Percentiles rank a stretch among this genome's conserved stretches.
Conservation (phyloP, 2,113 vertebrate genomes). For the Paraplagusia blochii region DNA sequence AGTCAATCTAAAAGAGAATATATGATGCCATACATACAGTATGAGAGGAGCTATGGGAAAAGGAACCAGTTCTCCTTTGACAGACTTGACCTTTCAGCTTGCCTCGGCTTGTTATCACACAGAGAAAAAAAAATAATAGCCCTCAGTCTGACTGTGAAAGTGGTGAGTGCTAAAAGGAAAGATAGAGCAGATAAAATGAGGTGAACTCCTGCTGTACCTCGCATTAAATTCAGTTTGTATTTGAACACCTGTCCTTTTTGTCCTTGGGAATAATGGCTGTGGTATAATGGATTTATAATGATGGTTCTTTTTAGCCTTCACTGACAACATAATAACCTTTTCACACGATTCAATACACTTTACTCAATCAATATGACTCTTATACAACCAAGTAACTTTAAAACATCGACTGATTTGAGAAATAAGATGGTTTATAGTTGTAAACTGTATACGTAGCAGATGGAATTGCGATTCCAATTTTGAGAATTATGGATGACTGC, state of each 20-base stretch:
- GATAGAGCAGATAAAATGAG: slow-evolving; percentile 21
- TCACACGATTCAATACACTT: too few relatives aligned
- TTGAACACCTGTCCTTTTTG: slow-evolving; percentile 14
- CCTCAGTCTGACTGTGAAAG: slow-evolving; percentile 11
- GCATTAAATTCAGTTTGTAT: slow-evolving; percentile 16
- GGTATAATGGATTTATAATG: slow-evolving; percentile 3
- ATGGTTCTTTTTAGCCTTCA: background rate
- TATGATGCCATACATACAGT: background rate
- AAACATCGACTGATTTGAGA: too few relatives aligned
- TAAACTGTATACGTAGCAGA: too few relatives aligned
- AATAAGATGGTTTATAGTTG: too few relatives aligned
- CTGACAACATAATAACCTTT: too few relatives aligned
- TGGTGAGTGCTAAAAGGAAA: slow-evolving; percentile 23
- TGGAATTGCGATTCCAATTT: too few relatives aligned
- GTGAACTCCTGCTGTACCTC: background rate
- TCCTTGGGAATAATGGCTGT: background rate
- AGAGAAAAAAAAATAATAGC: slow-evolving; percentile 14
- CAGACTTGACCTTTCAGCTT: slow-evolving; percentile 15
- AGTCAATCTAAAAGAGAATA: slow-evolving; percentile 1
- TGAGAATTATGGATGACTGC: too few relatives aligned
- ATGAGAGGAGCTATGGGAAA: slow-evolving; percentile 6
- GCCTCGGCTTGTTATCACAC: slow-evolving; percentile 25
- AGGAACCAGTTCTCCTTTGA: slow-evolving; percentile 1
- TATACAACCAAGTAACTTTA: too few relatives aligned
- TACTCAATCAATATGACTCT: too few relatives aligned